phyloP scores from a whole-genome alignment of 2,888 invertebrate species.

The Theretra japonica region DNA sequence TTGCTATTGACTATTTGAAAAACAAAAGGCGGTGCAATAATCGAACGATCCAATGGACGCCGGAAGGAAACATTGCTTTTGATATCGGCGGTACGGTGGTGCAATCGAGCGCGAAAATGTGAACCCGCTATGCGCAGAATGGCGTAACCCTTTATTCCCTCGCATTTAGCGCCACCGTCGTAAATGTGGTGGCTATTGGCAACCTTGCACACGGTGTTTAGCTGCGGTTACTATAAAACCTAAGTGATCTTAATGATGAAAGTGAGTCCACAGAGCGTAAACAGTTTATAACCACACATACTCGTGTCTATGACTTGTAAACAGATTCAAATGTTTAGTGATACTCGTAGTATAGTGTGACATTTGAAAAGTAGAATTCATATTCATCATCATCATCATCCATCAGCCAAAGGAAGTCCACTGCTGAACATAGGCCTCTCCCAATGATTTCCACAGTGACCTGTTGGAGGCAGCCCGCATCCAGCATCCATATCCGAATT shows the following conservation, averaged over 20 bases:
- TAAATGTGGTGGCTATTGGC: not conserved
- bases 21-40: not conserved
- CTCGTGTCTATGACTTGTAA: not conserved
- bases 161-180: constrained; percentile 3
- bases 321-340: not conserved
- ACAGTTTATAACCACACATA: too few relatives aligned
- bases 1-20: not conserved
- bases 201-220: not conserved
- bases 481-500: too few relatives aligned
- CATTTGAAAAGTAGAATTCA: not conserved
- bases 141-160: not conserved
- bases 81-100: constrained; percentile 1
- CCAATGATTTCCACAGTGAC: too few relatives aligned
- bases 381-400: too few relatives aligned
- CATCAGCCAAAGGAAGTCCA: too few relatives aligned
- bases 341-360: not conserved
- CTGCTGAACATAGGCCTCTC: too few relatives aligned
- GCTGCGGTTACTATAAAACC: not conserved
- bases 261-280: too few relatives aligned
- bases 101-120: not conserved
- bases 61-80: not conserved
- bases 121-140: not conserved
- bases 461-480: too few relatives aligned
- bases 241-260: not conserved
- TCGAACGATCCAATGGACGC: not conserved